A percentile compares a stretch with the other conserved stretches of the same genome.
Evolutionary conservation across 2,888 invertebrate species (phyloP).

Genomic region (Ophioninae sp.): DNA sequence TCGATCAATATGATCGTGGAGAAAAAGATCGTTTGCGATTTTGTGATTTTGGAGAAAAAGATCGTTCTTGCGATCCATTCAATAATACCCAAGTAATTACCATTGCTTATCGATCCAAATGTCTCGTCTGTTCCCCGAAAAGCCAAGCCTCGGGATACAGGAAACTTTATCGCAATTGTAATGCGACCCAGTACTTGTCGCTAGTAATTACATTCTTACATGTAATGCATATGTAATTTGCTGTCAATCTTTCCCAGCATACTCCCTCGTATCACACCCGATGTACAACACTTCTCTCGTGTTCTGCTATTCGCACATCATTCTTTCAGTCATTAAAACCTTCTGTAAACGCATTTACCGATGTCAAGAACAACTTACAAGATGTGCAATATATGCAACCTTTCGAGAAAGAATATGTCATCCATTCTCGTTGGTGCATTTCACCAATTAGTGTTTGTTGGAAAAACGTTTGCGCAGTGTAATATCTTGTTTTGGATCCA

Average conservation of each 20-base stretch:
- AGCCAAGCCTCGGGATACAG: too few relatives aligned
- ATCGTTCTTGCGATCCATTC: slow-evolving; percentile 71
- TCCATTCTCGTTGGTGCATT: slow-evolving; percentile 49
- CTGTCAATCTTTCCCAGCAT: slow-evolving; percentile 51
- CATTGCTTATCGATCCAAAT: too few relatives aligned
- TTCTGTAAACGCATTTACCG: slow-evolving; percentile 44
- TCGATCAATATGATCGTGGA: slow-evolving; percentile 67
- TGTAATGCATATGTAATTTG: slow-evolving; percentile 53
- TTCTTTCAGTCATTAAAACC: slow-evolving; percentile 58
- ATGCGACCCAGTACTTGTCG: slow-evolving; percentile 68
- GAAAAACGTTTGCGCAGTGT: slow-evolving; percentile 47
- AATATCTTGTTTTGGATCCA: slow-evolving; percentile 38
- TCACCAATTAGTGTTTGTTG: slow-evolving; percentile 55
- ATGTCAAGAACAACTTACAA: slow-evolving; percentile 53
- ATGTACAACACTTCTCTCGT: slow-evolving; percentile 47
- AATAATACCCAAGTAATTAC: slow-evolving; percentile 71
- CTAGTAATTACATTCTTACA: slow-evolving; percentile 67
- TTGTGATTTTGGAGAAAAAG: too few relatives aligned
- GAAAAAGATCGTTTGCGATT: slow-evolving; percentile 72
- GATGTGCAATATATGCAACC: slow-evolving; percentile 54
- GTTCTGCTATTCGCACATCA: slow-evolving; percentile 46
- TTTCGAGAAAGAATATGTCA: slow-evolving; percentile 47
- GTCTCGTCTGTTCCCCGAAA: too few relatives aligned
- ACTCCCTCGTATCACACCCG: slow-evolving; percentile 40
- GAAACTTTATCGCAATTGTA: slow-evolving; percentile 66